Percentiles rank a stretch among this genome's conserved stretches.
Evolutionary conservation across 2,888 invertebrate species (phyloP).

Genomic region (Bugula neritina): DNA sequence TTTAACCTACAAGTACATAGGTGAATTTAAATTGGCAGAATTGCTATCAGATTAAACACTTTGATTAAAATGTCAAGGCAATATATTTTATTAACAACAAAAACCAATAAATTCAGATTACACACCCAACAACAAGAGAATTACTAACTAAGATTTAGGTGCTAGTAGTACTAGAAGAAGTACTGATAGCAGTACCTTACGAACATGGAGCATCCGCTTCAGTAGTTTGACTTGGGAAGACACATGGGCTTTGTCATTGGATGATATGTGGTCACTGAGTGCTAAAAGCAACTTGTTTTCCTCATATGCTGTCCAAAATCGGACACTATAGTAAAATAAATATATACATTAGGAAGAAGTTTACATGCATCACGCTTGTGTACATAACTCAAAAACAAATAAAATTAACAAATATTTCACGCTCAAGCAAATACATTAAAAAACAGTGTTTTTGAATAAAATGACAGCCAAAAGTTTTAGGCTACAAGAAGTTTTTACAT

Average conservation of each 20-base stretch:
- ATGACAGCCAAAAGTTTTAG: neutral
- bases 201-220: constrained; percentile 60
- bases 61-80: no score
- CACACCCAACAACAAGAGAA: neutral
- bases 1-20: constrained; percentile 28
- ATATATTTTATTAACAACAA: no score
- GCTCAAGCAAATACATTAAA: constrained; percentile 1
- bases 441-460: neutral
- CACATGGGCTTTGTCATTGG: constrained; percentile 39
- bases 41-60: no score
- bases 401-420: no score
- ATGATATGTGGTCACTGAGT: constrained; percentile 36
- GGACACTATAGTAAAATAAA: constrained; percentile 35
- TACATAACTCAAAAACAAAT: no score
- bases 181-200: constrained; percentile 49
- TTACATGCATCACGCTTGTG: no score
- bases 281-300: constrained; percentile 54
- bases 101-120: no score
- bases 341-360: no score
- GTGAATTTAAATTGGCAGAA: no score
- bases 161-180: neutral
- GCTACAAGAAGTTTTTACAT: no score
- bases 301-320: constrained; percentile 56
- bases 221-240: constrained; percentile 54
- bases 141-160: neutral